These are phyloP conservation scores for Trichomycterus rosablanca DNA, from an alignment of 2,113 vertebrate species.

Conservation along the genomic window DNA sequence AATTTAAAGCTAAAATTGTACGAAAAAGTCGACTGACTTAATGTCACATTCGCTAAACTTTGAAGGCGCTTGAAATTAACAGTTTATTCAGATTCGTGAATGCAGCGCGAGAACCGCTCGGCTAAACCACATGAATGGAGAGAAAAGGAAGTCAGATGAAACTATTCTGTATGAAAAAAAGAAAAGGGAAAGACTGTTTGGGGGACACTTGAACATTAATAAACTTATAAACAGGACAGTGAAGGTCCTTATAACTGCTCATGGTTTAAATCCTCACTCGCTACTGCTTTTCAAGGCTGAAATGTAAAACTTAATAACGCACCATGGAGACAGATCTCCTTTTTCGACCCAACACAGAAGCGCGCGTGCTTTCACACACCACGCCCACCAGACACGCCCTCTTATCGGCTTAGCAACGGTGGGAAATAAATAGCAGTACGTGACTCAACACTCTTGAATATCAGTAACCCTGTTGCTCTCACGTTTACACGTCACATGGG, in stretches of 20 bases:
- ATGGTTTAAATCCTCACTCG: too few species aligned
- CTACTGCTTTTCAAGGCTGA: too few species aligned
- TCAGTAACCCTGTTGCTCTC: too few species aligned
- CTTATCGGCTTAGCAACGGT: background rate
- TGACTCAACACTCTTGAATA: conserved; percentile 43
- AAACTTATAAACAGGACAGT: too few species aligned
- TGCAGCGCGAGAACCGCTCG: background rate
- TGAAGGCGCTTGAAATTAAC: conserved; percentile 51
- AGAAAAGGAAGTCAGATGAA: conserved; percentile 49
- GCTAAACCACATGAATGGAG: conserved; percentile 64
- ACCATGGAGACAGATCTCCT: background rate
- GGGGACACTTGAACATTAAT: too few species aligned
- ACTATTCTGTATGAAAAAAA: conserved; percentile 45
- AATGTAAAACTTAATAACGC: too few species aligned
- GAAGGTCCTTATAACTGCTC: too few species aligned
- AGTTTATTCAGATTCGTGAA: conserved; percentile 19
- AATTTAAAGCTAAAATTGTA: too few species aligned
- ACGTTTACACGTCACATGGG: too few species aligned
- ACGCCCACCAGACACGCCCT: background rate
- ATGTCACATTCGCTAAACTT: too few species aligned
- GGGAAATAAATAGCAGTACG: conserved; percentile 29
- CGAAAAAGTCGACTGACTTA: too few species aligned
- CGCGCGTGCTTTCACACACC: background rate
- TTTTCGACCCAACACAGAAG: conserved; percentile 41
- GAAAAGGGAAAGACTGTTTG: too few species aligned